These are phyloP conservation scores for Heliconius aoede DNA, from an alignment of 2,888 invertebrate genomes.

Conservation along the genomic window DNA sequence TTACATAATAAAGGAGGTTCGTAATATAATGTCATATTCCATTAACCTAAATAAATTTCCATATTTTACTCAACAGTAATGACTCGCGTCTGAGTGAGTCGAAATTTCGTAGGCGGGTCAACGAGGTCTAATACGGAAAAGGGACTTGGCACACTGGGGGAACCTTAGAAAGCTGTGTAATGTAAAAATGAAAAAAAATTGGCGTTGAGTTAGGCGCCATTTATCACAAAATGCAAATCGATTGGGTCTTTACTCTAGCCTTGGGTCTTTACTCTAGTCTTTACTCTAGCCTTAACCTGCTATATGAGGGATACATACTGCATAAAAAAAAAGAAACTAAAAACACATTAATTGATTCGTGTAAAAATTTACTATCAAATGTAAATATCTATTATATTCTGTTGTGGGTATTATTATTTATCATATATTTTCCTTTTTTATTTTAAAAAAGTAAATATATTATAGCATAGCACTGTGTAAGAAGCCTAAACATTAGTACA, in stretches of 20 bases:
- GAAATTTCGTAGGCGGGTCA: slow-evolving; percentile 38
- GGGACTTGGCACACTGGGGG: not conserved
- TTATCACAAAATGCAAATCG: no score
- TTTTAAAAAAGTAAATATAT: not conserved
- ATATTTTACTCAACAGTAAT: slow-evolving; percentile 36
- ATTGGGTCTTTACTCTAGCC: not conserved
- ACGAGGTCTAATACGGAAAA: slow-evolving; percentile 25
- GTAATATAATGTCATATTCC: slow-evolving; percentile 36
- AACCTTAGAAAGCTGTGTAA: not conserved
- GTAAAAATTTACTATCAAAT: not conserved
- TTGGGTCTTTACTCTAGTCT: no score
- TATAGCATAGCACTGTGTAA: slow-evolving; percentile 1
- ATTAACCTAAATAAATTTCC: slow-evolving; percentile 41
- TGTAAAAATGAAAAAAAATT: not conserved
- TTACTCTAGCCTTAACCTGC: no score
- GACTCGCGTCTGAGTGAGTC: slow-evolving; percentile 30
- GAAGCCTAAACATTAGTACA: slow-evolving; percentile 16
- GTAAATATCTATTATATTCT: no score
- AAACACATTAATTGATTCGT: not conserved
- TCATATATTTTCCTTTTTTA: not conserved
- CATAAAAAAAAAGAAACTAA: no score
- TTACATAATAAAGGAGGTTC: slow-evolving; percentile 21
- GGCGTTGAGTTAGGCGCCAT: not conserved
- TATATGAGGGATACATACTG: no score
- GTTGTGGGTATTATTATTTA: not conserved